These are phyloP conservation scores for Raja brachyura DNA, from an alignment of 2,113 vertebrate genomes.

Conservation along the genomic window DNA sequence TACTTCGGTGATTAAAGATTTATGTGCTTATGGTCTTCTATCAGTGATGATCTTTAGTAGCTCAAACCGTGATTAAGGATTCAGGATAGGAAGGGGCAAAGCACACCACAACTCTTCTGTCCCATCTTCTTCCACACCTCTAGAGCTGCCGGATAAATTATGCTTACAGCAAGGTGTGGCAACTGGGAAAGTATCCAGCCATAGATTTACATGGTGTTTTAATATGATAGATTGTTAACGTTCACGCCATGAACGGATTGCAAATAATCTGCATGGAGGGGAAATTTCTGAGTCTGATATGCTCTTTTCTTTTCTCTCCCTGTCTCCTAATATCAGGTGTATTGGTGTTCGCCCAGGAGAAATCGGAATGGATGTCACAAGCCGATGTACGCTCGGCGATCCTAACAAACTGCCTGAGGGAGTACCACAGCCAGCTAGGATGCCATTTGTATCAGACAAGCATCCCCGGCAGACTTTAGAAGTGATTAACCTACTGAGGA, in stretches of 20 bases:
- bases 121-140: not conserved
- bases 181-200: not conserved
- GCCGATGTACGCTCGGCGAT: conserved; percentile 95
- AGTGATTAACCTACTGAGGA: conserved; percentile 92
- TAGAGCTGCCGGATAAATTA: not conserved
- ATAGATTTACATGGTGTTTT: not conserved
- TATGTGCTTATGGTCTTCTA: not conserved
- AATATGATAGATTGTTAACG: not conserved
- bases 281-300: not conserved
- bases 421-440: conserved; percentile 93
- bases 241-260: not conserved
- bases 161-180: not conserved
- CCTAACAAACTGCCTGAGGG: conserved; percentile 97
- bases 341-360: conserved; percentile 84
- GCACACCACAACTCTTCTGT: not conserved
- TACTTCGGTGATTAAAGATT: not conserved
- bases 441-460: conserved; percentile 97
- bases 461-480: conserved; percentile 94
- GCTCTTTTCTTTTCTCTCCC: not conserved
- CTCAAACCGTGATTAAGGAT: not conserved
- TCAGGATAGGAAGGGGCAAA: not conserved
- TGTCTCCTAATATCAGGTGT: conserved; percentile 62
- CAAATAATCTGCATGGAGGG: not conserved
- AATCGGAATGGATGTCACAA: conserved; percentile 97
- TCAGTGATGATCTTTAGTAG: not conserved